Percentiles rank a stretch among this genome's conserved stretches.
phyloP scores from a whole-genome alignment of 2,888 invertebrate genomes.

The Euplexia lucipara region DNA sequence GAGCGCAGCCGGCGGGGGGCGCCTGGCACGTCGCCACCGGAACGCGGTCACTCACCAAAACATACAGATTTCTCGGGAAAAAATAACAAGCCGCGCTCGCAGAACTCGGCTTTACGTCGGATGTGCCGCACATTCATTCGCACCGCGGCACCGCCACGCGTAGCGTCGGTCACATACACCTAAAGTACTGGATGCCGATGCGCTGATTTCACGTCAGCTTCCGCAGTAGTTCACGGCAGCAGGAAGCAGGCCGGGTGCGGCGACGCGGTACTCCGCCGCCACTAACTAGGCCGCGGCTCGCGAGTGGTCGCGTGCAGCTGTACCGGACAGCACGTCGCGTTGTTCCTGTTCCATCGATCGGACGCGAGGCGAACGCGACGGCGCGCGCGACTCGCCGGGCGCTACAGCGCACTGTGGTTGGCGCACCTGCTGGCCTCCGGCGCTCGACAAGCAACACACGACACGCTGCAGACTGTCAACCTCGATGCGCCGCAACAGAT shows the following conservation, averaged over 20 bases:
- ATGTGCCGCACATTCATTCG: slow-evolving; percentile 75
- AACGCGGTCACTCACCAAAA: slow-evolving; percentile 84
- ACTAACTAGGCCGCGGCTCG: slow-evolving; percentile 38
- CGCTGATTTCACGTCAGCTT: slow-evolving; percentile 18
- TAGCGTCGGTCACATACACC: slow-evolving; percentile 14
- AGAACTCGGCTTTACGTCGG: slow-evolving; percentile 91
- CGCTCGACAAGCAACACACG: neutral
- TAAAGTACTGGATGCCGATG: slow-evolving; percentile 5
- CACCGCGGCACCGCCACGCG: too few species aligned
- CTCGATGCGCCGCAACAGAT: slow-evolving; percentile 20
- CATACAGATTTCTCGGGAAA: slow-evolving; percentile 83
- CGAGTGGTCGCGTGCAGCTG: slow-evolving; percentile 23
- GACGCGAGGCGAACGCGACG: slow-evolving; percentile 1
- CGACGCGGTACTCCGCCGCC: too few species aligned
- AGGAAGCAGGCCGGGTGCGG: neutral
- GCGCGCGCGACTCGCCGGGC: slow-evolving; percentile 8
- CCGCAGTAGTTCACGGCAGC: neutral
- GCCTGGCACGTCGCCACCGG: slow-evolving; percentile 80
- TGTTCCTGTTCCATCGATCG: neutral
- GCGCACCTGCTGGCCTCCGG: slow-evolving; percentile 13
- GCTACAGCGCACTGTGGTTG: slow-evolving; percentile 3
- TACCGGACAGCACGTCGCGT: slow-evolving; percentile 19
- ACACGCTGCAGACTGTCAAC: neutral
- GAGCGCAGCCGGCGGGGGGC: slow-evolving; percentile 55
- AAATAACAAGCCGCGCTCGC: slow-evolving; percentile 84